These are phyloP conservation scores for Lamellibrachia satsuma DNA, from an alignment of 2,888 invertebrate species.

Conservation along the genomic window DNA sequence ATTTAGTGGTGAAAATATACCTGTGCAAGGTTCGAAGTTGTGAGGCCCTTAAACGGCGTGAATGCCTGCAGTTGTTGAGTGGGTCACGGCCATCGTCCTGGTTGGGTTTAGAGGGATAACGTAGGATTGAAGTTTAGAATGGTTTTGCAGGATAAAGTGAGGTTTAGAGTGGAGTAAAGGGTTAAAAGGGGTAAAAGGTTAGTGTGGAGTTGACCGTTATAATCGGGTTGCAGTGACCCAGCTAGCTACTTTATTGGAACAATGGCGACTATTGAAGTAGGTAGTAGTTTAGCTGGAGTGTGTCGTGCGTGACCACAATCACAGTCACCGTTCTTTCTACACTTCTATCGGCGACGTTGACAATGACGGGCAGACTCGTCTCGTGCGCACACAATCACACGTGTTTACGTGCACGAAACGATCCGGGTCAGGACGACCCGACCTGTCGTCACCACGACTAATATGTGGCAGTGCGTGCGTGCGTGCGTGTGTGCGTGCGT, in stretches of 20 bases:
- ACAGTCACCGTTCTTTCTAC: neutral
- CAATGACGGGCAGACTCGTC: neutral
- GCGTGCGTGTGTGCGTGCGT: neutral
- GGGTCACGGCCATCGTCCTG: neutral
- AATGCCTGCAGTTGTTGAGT: too few species aligned
- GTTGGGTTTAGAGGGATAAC: neutral
- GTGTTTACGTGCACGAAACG: neutral
- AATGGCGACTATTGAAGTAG: neutral
- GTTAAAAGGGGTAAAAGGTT: neutral
- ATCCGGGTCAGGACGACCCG: neutral
- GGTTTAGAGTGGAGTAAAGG: neutral
- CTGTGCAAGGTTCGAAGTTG: too few species aligned
- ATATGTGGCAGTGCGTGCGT: neutral
- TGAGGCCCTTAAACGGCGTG: too few species aligned
- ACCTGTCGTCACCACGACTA: neutral
- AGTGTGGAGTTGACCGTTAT: neutral
- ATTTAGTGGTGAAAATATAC: too few species aligned
- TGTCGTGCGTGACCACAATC: neutral
- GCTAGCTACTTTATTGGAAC: neutral
- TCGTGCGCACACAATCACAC: neutral
- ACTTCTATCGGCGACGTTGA: neutral
- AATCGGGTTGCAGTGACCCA: neutral
- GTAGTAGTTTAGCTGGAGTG: neutral
- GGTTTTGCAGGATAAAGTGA: neutral
- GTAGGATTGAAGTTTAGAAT: neutral